These are phyloP conservation scores for Campoplex nolae DNA, from an alignment of 2,888 invertebrate genomes.

Conservation along the genomic window DNA sequence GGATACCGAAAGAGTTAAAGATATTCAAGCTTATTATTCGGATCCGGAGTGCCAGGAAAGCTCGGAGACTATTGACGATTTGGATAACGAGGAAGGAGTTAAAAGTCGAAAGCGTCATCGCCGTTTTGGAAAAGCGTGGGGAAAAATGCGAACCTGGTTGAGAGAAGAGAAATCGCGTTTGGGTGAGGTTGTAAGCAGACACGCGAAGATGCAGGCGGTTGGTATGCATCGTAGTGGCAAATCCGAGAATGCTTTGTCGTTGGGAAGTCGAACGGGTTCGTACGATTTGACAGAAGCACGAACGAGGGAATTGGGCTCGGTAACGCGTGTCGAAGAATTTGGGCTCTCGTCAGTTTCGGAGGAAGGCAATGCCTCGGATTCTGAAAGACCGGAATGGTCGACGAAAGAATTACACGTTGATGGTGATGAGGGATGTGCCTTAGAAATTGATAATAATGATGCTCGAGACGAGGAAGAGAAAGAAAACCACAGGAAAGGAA, in stretches of 20 bases:
- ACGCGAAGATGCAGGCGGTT: conserved; percentile 80
- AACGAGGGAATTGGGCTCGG: conserved; percentile 72
- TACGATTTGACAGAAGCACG: conserved; percentile 80
- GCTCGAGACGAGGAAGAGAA: conserved; percentile 39
- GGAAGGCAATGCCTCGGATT: conserved; percentile 71
- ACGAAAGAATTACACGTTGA: conserved; percentile 52
- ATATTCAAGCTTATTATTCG: conserved; percentile 73
- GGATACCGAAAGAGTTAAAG: conserved; percentile 31
- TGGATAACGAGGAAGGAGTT: conserved; percentile 43
- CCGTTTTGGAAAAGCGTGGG: conserved; percentile 80
- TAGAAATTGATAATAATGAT: conserved; percentile 40
- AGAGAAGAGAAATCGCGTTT: conserved; percentile 79
- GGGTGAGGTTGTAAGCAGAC: conserved; percentile 79
- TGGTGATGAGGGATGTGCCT: conserved; percentile 29
- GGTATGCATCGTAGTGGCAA: conserved; percentile 73
- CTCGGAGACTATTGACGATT: conserved; percentile 27
- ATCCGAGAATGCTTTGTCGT: conserved; percentile 50
- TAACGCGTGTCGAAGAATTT: conserved; percentile 78
- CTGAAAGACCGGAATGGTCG: conserved; percentile 62
- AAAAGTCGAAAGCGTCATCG: conserved; percentile 70
- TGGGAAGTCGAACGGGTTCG: conserved; percentile 73
- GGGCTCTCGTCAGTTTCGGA: conserved; percentile 76
- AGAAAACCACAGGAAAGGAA: conserved; percentile 21
- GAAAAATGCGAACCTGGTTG: conserved; percentile 80
- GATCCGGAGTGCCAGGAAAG: conserved; percentile 75